phyloP scores from a whole-genome alignment of 2,113 vertebrate species.

The Sialia sialis region DNA sequence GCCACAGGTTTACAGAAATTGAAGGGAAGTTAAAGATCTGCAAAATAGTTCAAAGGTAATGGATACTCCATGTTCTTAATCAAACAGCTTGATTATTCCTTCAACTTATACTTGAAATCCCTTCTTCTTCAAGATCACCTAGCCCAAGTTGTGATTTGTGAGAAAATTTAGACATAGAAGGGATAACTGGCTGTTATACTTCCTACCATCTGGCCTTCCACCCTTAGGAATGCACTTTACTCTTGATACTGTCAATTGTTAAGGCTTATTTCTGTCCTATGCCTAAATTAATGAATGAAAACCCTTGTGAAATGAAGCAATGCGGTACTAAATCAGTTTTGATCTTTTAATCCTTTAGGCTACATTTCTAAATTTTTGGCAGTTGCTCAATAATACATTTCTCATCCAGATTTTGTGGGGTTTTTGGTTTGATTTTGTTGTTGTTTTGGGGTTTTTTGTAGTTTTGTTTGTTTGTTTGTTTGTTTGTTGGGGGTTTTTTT shows the following conservation, averaged over 20 bases:
- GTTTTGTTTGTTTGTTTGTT: background rate
- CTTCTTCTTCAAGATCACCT: background rate
- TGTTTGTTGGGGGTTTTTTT: background rate
- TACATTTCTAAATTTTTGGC: background rate
- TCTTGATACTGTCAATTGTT: background rate
- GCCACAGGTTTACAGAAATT: background rate
- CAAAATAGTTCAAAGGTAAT: background rate
- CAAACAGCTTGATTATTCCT: background rate
- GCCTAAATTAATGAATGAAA: background rate
- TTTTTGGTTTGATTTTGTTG: no score
- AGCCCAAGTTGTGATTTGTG: background rate
- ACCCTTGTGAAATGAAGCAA: background rate
- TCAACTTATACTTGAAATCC: background rate
- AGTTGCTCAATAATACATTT: background rate
- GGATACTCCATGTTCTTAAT: background rate
- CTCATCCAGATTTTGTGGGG: background rate
- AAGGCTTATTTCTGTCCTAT: background rate
- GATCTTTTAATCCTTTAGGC: background rate
- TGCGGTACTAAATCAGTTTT: background rate
- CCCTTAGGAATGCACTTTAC: background rate
- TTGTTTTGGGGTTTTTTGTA: no score
- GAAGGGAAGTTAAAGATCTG: background rate
- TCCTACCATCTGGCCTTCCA: background rate
- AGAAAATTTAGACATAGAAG: background rate
- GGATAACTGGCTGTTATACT: background rate